phyloP scores from a whole-genome alignment of 2,797 vertebrate species.

The Poecilia gillii region DNA sequence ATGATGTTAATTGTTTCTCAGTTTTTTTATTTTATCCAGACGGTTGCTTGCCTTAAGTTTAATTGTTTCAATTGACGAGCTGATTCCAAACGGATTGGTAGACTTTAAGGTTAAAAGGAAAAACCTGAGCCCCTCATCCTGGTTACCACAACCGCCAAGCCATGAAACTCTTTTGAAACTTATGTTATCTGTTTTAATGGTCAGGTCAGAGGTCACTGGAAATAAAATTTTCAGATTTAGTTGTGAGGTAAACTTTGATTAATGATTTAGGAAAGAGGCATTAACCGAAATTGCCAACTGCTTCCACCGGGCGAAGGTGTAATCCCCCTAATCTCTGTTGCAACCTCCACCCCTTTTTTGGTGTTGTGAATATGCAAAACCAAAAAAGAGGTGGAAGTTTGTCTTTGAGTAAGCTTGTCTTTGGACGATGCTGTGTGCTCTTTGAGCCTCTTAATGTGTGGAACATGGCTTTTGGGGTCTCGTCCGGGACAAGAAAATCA shows the following conservation, averaged over 20 bases:
- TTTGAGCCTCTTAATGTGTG: not conserved
- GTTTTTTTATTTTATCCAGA: not conserved
- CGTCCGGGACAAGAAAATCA: not conserved
- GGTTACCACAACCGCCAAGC: not conserved
- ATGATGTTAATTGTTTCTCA: not conserved
- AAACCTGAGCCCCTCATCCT: not conserved
- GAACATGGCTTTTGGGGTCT: not conserved
- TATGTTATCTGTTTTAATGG: not conserved
- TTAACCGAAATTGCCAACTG: too few relatives aligned
- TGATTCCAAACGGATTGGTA: not conserved
- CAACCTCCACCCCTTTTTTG: not conserved
- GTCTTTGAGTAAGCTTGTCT: not conserved
- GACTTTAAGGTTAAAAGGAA: not conserved
- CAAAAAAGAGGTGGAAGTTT: too few relatives aligned
- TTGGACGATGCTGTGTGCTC: not conserved
- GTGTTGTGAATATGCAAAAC: not conserved
- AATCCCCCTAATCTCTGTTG: too few relatives aligned
- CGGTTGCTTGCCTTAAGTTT: not conserved
- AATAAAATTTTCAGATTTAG: not conserved
- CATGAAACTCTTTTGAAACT: not conserved
- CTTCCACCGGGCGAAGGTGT: too few relatives aligned
- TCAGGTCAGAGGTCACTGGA: not conserved
- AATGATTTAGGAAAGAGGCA: too few relatives aligned
- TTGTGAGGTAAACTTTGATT: not conserved
- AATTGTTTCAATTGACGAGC: not conserved